A percentile compares a stretch with the other conserved stretches of the same genome.
phyloP scores from a whole-genome alignment of 2,797 vertebrate genomes.

The Florisuga fusca region DNA sequence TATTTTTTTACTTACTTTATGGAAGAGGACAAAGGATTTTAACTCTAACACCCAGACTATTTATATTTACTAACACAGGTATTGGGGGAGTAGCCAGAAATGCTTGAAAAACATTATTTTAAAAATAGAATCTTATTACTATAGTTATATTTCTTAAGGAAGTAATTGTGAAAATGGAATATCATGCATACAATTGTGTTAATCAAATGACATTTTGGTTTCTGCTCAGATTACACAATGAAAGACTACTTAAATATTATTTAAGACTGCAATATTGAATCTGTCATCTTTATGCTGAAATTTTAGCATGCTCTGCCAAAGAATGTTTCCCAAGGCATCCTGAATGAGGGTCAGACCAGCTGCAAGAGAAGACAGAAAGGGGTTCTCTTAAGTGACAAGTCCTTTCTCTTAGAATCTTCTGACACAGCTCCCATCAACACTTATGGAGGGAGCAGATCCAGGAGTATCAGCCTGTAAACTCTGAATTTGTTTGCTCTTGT shows the following conservation, averaged over 20 bases:
- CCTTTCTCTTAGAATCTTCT: background rate
- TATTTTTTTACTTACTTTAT: too few species aligned
- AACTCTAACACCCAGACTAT: background rate
- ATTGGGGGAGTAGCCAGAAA: background rate
- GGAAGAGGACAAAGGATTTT: background rate
- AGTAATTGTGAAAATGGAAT: background rate
- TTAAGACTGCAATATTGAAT: background rate
- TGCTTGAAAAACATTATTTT: background rate
- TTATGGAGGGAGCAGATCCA: background rate
- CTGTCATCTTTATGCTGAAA: constrained; percentile 19
- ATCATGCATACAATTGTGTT: background rate
- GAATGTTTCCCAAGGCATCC: constrained; percentile 11
- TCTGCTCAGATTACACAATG: background rate
- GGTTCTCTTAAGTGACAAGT: constrained; percentile 62
- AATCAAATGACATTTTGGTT: background rate
- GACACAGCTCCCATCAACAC: background rate
- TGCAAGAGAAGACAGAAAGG: constrained; percentile 25
- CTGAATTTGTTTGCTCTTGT: background rate
- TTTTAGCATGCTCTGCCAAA: background rate
- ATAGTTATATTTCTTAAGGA: background rate
- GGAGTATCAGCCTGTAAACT: background rate
- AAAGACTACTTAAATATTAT: background rate
- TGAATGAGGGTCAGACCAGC: constrained; percentile 12
- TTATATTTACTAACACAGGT: background rate
- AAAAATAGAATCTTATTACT: background rate